Base-by-base conservation (phyloP, 2,888 invertebrate species). In the Eumacrocentrus americanus region DNA sequence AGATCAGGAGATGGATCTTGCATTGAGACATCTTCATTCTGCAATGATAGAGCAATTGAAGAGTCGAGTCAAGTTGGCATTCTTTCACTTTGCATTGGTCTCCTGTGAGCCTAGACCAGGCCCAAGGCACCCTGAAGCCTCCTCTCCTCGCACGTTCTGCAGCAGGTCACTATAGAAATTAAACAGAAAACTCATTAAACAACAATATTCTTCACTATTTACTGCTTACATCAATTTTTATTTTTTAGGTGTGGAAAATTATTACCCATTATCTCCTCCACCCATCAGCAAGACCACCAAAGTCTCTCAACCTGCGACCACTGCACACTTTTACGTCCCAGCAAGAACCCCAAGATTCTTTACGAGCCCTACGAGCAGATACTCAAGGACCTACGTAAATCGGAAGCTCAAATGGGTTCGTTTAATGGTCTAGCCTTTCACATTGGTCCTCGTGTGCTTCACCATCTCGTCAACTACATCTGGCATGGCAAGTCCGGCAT, bases 401-500 rank as follows among this genome's bases (percentile, higher is more conserved):
- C 64, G 7, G 70, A 70, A 57, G 56, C 62, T 87, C 90, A 58
- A 54, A 44, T 60, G 34, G 62, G 51, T 2, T 56, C 34, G 9
- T 48, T 40, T 9, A 38, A 42, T 12, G 38, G 72, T 29, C 83
- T 92, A 61, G 92, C 91, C 2, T 94, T 92, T 76, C 87, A 89
- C 7, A 81, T 93, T 50, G 91, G 92, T 75, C 89, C 89, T 67
- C 88, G 88, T 67, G 93, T 95, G 75, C 83, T 95, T 65, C 88
- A 90, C 73, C 90, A 90, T 73, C 86, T 97, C 60, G 89, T 95
- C 4, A 92, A 91, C 71, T 89, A 90, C 69, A 88, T 96, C 62
- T 96, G 96, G 96, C 91, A 93, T 75, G 87, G 91, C 0, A 92
- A 91, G 81, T 95, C 95, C 0, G 89, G 90, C 1, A 84, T 96